Base-by-base conservation (phyloP, 2,888 invertebrate genomes). In the Autographa pulchrina region DNA sequence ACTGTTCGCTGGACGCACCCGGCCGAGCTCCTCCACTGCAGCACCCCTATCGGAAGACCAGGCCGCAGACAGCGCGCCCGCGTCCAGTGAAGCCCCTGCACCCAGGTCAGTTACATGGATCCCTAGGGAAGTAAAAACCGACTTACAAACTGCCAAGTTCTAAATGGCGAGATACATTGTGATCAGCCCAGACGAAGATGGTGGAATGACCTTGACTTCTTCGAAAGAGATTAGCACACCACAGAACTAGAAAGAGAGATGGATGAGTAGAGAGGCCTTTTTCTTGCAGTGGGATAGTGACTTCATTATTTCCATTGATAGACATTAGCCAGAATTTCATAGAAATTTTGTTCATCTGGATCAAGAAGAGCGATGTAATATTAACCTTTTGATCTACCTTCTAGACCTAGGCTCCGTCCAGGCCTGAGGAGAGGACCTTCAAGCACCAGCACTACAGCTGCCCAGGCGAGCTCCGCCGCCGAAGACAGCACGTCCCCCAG, bases 331-430 rank as follows among this genome's bases (percentile, higher is more conserved):
- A 25, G 25, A 25, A 25, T 25, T 25, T 25, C 25, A 25, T 2
- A 25, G 25, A 25, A 25, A 25, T 25, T 25, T 25, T 25, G 16
- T 48, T 0, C 11, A 11, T 43, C 11, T 18, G 7, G 62, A 31
- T 18, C 16, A 16, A 18, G 13, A 16, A 38, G 11, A 38, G 38
- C 38, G 9, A 38, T 9, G 11, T 38, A 11, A 11, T 38, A 38
- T 11, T 38, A 64, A 32, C 2, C 25, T 7, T 2, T 64, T 20
- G 3, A 48, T 35, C 6, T 25, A 14, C 48, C 11, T 78, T 65
- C 4, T 84, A 96, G 96, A 84, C 88, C 95, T 18, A 95, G 96
- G 75, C 94, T 96, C 7, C 95, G 96, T 56, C 96, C 96, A 31
- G 91, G 91, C 13, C 78, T 93, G 74, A 91, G 93, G 74, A 87